Percentiles rank a stretch among this genome's conserved stretches.
These are phyloP conservation scores for Adelognathus sp. DNA, from an alignment of 2,888 invertebrate species.

Conservation along the genomic window DNA sequence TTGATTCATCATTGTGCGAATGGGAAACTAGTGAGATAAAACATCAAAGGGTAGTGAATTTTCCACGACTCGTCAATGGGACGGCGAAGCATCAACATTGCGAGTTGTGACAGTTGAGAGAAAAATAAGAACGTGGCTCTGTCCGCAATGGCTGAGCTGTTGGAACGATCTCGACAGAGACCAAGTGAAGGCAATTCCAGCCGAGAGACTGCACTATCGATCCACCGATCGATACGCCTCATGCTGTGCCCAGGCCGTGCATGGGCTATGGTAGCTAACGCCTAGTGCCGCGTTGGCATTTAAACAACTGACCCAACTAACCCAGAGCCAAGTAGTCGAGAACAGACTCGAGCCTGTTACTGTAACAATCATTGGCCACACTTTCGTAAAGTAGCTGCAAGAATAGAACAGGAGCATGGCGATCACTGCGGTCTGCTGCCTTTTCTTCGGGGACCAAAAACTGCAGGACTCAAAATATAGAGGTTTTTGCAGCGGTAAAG, in stretches of 20 bases:
- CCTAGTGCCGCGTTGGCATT: conserved; percentile 54
- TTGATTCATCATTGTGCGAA: conserved; percentile 67
- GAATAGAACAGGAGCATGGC: not conserved
- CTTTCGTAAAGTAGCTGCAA: not conserved
- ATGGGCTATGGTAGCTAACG: conserved; percentile 46
- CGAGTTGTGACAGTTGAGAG: not conserved
- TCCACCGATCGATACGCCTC: conserved; percentile 47
- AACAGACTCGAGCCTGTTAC: not conserved
- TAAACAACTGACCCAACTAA: conserved; percentile 58
- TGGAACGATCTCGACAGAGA: conserved; percentile 25
- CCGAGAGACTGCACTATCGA: conserved; percentile 26
- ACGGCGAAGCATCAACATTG: not conserved
- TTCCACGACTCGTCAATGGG: not conserved
- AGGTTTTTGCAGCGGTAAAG: not conserved
- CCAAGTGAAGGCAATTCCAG: conserved; percentile 34
- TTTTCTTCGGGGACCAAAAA: not conserved
- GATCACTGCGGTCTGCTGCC: not conserved
- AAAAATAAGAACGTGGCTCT: not conserved
- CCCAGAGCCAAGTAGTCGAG: conserved; percentile 37
- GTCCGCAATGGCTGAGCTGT: not conserved
- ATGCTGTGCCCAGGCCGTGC: conserved; percentile 4
- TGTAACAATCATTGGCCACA: not conserved
- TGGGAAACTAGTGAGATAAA: conserved; percentile 7
- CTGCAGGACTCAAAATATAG: not conserved
- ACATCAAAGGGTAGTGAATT: not conserved